Percentiles rank a stretch among this genome's conserved stretches.
Evolutionary conservation across 2,113 vertebrate genomes (phyloP).

Genomic region (Clinocottus analis): DNA sequence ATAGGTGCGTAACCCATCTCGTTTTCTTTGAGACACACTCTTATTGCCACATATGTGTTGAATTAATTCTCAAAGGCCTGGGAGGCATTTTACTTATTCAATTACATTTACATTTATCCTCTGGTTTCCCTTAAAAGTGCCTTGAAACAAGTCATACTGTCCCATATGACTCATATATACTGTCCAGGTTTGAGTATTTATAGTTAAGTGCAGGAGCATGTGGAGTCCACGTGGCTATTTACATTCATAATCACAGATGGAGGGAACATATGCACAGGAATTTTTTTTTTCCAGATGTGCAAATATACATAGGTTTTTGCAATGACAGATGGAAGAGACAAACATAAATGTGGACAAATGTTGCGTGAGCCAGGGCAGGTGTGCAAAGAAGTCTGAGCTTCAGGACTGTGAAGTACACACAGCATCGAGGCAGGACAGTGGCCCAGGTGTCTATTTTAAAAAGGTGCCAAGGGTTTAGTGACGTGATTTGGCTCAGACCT

Average conservation of each 20-base stretch:
- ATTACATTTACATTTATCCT: slow-evolving; percentile 1
- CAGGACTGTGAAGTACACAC: neutral
- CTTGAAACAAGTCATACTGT: slow-evolving; percentile 4
- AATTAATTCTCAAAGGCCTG: slow-evolving; percentile 11
- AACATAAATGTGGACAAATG: slow-evolving; percentile 1
- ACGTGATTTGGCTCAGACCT: slow-evolving; percentile 1
- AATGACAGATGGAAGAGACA: slow-evolving; percentile 15
- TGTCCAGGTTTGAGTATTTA: neutral
- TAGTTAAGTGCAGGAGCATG: neutral
- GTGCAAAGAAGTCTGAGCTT: neutral
- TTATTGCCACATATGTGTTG: slow-evolving; percentile 26
- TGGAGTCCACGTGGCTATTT: slow-evolving; percentile 6
- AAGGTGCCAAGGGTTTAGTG: neutral
- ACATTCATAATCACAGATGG: slow-evolving; percentile 18
- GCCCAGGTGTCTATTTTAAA: slow-evolving; percentile 17
- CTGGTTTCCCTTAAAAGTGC: neutral
- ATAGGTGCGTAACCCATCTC: slow-evolving; percentile 1
- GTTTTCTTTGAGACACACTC: slow-evolving; percentile 38
- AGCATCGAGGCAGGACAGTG: neutral
- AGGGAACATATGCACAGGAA: slow-evolving; percentile 20
- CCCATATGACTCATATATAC: slow-evolving; percentile 1
- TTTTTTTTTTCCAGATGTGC: slow-evolving; percentile 32
- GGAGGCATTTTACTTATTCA: slow-evolving; percentile 11
- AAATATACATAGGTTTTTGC: slow-evolving; percentile 25
- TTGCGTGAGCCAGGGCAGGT: slow-evolving; percentile 8